Evolutionary conservation across 1,140 invertebrate genomes (phyloP), one percentile per base, ranked within the genome.

Genomic region (Ips typographus): DNA sequence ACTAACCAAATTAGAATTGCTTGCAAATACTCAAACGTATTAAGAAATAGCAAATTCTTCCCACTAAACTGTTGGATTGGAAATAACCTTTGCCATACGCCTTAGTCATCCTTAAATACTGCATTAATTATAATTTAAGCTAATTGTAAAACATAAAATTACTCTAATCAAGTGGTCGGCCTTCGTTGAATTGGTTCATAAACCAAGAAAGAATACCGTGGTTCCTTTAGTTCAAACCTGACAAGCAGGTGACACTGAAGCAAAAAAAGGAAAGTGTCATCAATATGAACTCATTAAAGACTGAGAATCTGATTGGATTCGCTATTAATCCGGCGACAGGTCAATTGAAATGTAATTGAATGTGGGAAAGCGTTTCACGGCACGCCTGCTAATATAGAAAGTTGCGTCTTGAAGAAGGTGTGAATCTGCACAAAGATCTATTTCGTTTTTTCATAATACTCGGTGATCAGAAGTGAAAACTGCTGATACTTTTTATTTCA

Each of bases 361-460:
- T 49, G 44, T 49, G 44, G 44, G 44, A 49, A 49, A 49, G 44
- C 44, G 44, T 49, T 49, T 49, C 44, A 49, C 6, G 44, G 44
- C 44, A 3, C 44, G 44, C 44, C 44, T 22, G 44, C 22, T 6
- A 49, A 49, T 8, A 49, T 49, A 49, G 44, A 49, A 49, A 49
- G 44, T 49, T 22, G 6, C 44, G 6, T 49, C 44, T 49, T 49
- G 44, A 8, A 3, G 44, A 22, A 49, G 44, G 44, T 49, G 44
- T 49, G 44, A 49, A 49, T 49, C 6, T 49, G 22, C 22, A 49
- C 22, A 22, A 49, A 49, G 7, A 49, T 49, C 44, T 49, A 49
- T 49, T 22, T 8, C 22, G 7, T 1, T 49, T 49, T 22, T 49
- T 49, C 6, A 49, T 1, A 8, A 49, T 8, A 22, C 22, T 6